These are phyloP conservation scores for Ormyrus pomaceus DNA, from an alignment of 2,888 invertebrate genomes.

Conservation along the genomic window DNA sequence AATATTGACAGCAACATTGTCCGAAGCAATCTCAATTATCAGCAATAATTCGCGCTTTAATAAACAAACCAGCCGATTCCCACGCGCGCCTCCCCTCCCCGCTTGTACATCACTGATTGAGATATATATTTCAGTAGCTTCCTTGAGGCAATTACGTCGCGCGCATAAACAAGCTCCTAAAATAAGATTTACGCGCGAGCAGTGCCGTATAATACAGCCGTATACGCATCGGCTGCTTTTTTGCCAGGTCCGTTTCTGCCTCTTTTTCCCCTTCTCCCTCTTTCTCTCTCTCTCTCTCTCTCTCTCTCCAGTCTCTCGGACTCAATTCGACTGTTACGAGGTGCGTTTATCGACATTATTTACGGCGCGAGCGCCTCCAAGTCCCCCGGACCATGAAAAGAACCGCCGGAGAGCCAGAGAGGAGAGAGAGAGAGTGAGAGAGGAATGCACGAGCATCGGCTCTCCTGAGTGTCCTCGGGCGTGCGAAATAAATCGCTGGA, in stretches of 20 bases:
- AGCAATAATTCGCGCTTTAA: background rate
- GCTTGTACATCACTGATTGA: background rate
- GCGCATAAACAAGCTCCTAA: constrained; percentile 25
- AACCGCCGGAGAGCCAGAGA: background rate
- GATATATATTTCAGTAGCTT: constrained; percentile 12
- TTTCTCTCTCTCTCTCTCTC: background rate
- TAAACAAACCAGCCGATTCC: constrained; percentile 5
- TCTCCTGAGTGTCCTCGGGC: constrained; percentile 56
- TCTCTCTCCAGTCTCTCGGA: constrained; percentile 1
- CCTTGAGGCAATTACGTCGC: constrained; percentile 17
- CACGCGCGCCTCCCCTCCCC: background rate
- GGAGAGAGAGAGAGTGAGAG: too few relatives aligned
- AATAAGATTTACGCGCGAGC: constrained; percentile 35
- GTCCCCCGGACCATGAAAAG: background rate
- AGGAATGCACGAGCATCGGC: constrained; percentile 26
- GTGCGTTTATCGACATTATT: constrained; percentile 58
- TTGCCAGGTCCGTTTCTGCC: background rate
- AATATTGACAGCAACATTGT: background rate
- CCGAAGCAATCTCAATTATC: background rate
- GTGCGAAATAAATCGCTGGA: constrained; percentile 62
- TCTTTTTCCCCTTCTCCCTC: background rate
- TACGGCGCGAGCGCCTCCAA: constrained; percentile 36
- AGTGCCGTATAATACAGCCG: constrained; percentile 26
- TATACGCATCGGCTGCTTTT: constrained; percentile 15
- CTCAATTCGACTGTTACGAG: constrained; percentile 48